phyloP scores from a whole-genome alignment of 2,888 invertebrate genomes.

The Crocallis elinguaria region DNA sequence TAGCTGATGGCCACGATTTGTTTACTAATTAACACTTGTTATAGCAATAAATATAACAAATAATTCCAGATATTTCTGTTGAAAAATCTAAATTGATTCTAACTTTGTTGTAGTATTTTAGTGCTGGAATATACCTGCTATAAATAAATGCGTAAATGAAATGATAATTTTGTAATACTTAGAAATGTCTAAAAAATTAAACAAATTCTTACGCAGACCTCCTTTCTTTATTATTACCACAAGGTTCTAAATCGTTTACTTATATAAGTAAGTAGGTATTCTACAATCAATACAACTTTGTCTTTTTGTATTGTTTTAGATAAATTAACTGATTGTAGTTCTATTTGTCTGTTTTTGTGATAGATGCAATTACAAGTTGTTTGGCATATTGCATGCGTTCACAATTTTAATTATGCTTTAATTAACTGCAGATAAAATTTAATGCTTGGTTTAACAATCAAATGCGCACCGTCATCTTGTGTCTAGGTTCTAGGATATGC shows the following conservation, averaged over 20 bases:
- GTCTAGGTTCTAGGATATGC: slow-evolving; percentile 5
- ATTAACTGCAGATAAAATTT: slow-evolving; percentile 20
- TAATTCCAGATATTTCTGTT: no score
- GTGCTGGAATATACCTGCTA: no score
- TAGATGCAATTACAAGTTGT: slow-evolving; percentile 18
- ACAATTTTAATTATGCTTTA: slow-evolving; percentile 23
- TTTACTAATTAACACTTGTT: no score
- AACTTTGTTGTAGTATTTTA: no score
- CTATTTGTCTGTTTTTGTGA: slow-evolving; percentile 22
- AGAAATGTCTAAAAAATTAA: no score
- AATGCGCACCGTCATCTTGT: slow-evolving; percentile 3
- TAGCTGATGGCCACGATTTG: no score
- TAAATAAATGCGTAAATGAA: no score
- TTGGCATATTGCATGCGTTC: slow-evolving; percentile 21
- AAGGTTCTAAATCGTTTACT: neutral
- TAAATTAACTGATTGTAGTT: slow-evolving; percentile 35
- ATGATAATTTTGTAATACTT: no score
- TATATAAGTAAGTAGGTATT: neutral
- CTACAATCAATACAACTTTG: slow-evolving; percentile 25
- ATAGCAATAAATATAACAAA: no score
- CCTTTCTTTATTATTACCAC: no score
- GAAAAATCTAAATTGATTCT: no score
- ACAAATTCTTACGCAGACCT: no score
- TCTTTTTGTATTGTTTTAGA: slow-evolving; percentile 33
- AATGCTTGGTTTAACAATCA: slow-evolving; percentile 5